Percentiles rank a stretch among this genome's conserved stretches.
phyloP scores from a whole-genome alignment of 1,140 invertebrate genomes.

The Brachystomella parvula region DNA sequence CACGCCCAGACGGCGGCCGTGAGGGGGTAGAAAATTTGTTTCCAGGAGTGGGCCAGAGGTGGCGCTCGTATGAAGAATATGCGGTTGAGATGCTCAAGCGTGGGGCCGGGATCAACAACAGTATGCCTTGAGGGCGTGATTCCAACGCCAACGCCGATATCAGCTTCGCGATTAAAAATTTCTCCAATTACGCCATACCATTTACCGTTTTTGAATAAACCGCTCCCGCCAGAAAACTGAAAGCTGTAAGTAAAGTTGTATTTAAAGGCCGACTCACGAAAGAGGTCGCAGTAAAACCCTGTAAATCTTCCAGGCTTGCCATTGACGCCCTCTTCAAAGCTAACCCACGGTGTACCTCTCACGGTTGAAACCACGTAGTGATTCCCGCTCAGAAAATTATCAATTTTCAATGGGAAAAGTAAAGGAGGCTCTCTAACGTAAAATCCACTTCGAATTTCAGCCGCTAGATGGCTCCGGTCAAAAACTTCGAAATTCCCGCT shows the following conservation, averaged over 20 bases:
- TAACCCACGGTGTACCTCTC: no score
- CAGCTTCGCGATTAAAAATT: background rate
- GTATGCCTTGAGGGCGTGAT: background rate
- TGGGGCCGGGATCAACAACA: background rate
- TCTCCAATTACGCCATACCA: conserved; percentile 4
- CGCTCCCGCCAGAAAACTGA: background rate
- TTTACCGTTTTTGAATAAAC: background rate
- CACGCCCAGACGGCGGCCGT: background rate
- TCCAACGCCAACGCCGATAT: background rate
- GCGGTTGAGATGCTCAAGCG: background rate
- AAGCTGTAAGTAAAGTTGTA: conserved; percentile 3
- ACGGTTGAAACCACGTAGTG: no score
- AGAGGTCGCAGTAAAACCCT: conserved; percentile 9
- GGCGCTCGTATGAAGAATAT: conserved; percentile 7
- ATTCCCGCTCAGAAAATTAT: no score
- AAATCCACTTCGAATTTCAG: no score
- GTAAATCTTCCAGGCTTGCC: no score
- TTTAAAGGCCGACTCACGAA: background rate
- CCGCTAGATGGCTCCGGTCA: no score
- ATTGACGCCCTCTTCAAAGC: no score
- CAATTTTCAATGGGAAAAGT: no score
- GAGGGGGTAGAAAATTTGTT: conserved; percentile 3
- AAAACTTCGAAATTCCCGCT: no score
- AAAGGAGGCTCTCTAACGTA: no score
- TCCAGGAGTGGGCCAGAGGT: background rate